Evolutionary conservation across 2,797 vertebrate genomes (phyloP), one percentile per base, ranked within the genome.

Genomic region (Cephalopachus bancanus): DNA sequence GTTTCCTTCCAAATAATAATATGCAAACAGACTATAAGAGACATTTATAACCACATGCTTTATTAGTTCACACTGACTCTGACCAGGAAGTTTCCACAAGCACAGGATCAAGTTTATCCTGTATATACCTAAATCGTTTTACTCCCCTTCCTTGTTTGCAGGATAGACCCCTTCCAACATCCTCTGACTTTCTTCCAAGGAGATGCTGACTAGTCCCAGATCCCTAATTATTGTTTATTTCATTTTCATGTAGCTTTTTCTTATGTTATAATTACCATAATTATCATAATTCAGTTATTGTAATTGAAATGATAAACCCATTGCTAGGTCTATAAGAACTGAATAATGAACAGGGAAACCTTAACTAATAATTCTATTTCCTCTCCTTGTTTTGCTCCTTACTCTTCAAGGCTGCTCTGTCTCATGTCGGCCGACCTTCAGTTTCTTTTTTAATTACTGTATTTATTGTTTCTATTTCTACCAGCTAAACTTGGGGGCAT

Each of bases 71-170:
- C 65, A 80, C 9, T 30, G 62, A 80, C 67, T 91, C 88, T 55
- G 57, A 95, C 78, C 79, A 81, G 72, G 64, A 93, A 81, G 12
- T 6, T 62, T 64, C 67, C 17, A 69, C 75, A 71, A 92, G n/a
- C n/a, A 28, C 26, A 72, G 59, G 75, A 71, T 64, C 44, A 28
- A 89, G 87, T 94, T 96, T 84, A 96, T 97, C 53, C 80, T 71
- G 55, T 93, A 7, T 91, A 64, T 84, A 62, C 9, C 69, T 8
- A 96, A 91, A 79, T 59, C 12, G 51, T 33, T 87, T 96, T 33
- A 91, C 94, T 69, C 33, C 44, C 44, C 16, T 86, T 30, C 11
- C 96, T 81, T 95, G 33, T 93, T 94, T 83, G 76, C 20, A 93
- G 26, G n/a, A 91, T 7, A 91, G 65, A 60, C 2, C 4, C 5